Evolutionary conservation across 2,797 vertebrate genomes (phyloP), one percentile per base, ranked within the genome.

Genomic region (Bradypodion ventrale): DNA sequence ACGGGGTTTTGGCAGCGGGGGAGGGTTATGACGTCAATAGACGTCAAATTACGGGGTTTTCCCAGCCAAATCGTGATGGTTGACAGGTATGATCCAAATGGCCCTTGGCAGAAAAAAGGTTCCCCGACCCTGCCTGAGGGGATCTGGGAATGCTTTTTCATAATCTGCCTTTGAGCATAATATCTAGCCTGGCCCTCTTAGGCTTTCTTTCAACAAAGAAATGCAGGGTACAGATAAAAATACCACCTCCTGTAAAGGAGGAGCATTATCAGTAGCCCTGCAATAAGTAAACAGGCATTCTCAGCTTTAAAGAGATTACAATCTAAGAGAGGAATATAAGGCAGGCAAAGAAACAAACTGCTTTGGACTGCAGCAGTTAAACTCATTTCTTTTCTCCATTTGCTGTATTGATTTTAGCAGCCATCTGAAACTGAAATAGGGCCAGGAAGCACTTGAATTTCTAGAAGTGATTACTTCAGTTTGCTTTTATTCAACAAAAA

Each of bases 321-420:
- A 68, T 85, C 46, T 35, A 65, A 65, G 78, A 52, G 40, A 75
- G 52, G 62, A 52, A 74, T 42, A 85, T 80, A 80, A 80, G 37
- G n/a, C 70, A 35, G 65, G 49, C 70, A 56, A 68, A 44, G 25
- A 74, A 46, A 82, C 60, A 29, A 78, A 23, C 44, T 65, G n/a
- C 66, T 78, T 90, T 72, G 86, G 27, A 83, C 69, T 42, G 49
- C 19, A 87, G 76, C 46, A 84, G 85, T 89, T 91, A 93, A 91
- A 92, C 89, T 69, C 83, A 93, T 92, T 46, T 62, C 62, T 80
- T 80, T 60, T 84, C 65, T 13, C 46, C 63, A 85, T 85, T 85
- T 82, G 77, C 83, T 79, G n/a, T 80, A 88, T 85, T 92, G 75
- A 70, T 80, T 63, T 87, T 87, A 80, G 78, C 85, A 86, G 82